These are phyloP conservation scores for Gymnocypris eckloni DNA, from an alignment of 2,797 vertebrate genomes.

Conservation along the genomic window DNA sequence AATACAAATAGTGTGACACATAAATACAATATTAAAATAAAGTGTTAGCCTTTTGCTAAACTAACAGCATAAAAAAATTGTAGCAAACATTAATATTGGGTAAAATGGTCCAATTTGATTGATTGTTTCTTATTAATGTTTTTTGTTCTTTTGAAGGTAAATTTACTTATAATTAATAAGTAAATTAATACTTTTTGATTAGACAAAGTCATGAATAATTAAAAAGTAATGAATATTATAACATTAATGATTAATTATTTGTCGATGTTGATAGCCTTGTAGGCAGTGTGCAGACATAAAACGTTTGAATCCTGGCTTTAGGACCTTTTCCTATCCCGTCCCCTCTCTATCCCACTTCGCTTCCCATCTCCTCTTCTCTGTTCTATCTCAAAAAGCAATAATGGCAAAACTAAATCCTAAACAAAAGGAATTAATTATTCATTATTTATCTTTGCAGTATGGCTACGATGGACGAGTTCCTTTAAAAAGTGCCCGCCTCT, in stretches of 20 bases:
- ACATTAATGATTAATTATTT: neutral
- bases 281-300: neutral
- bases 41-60: neutral
- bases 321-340: neutral
- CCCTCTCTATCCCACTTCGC: neutral
- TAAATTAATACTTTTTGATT: neutral
- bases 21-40: neutral
- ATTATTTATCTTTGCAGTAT: slow-evolving; percentile 74
- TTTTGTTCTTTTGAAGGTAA: neutral
- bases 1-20: neutral
- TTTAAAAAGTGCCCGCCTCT: slow-evolving; percentile 88
- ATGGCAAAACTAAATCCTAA: neutral
- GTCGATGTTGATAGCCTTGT: neutral
- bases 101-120: neutral
- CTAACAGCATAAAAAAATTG: neutral
- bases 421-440: neutral
- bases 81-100: no score
- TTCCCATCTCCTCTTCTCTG: neutral
- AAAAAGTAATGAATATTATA: neutral
- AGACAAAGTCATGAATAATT: neutral
- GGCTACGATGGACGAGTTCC: slow-evolving; percentile 92
- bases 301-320: neutral
- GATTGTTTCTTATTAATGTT: neutral
- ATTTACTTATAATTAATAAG: neutral
- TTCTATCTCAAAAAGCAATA: neutral